Percentiles rank a stretch among this genome's conserved stretches.
phyloP scores from a whole-genome alignment of 2,888 invertebrate species.

The Uropetala carovei region DNA sequence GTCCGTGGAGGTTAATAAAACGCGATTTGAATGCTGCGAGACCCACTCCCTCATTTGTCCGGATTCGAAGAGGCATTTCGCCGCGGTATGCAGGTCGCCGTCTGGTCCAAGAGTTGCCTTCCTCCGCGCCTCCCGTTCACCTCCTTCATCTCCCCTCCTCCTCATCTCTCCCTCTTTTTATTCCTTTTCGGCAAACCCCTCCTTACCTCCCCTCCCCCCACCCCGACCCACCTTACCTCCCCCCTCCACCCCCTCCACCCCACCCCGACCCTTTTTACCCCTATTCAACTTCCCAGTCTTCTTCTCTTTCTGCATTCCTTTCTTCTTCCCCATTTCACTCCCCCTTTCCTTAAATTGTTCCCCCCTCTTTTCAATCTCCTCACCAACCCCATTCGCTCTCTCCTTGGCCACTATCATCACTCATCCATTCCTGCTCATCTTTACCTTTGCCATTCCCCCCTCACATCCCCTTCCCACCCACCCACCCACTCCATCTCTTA shows the following conservation, averaged over 20 bases:
- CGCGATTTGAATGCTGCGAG: neutral
- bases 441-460: neutral
- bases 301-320: too few species aligned
- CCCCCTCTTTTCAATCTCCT: neutral
- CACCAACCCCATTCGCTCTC: neutral
- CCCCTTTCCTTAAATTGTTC: neutral
- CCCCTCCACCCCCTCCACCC: neutral
- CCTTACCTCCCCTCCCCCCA: too few species aligned
- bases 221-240: too few species aligned
- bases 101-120: neutral
- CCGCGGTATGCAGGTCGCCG: slow-evolving; percentile 4
- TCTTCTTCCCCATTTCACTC: neutral
- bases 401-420: neutral
- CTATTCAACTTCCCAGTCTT: too few species aligned
- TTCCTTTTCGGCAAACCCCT: neutral
- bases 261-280: neutral
- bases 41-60: neutral
- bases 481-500: neutral
- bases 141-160: neutral
- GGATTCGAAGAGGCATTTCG: slow-evolving; percentile 1
- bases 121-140: neutral
- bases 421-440: neutral
- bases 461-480: neutral
- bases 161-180: neutral
- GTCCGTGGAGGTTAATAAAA: too few species aligned